A percentile compares a stretch with the other conserved stretches of the same genome.
phyloP scores from a whole-genome alignment of 1,140 invertebrate species.

The Octopus sinensis region DNA sequence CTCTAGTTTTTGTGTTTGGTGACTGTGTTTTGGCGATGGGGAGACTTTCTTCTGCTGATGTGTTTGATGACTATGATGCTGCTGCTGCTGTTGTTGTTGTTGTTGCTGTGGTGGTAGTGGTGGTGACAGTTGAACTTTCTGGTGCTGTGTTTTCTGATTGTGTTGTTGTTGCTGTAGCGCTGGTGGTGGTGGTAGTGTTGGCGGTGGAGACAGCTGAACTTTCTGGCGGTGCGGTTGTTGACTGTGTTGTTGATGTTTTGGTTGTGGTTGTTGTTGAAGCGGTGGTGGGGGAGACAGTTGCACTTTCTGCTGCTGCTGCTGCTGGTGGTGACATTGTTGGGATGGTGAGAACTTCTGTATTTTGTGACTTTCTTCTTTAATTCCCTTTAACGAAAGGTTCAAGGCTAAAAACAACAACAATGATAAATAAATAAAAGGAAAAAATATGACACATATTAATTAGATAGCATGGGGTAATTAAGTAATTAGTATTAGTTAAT shows the following conservation, averaged over 20 bases:
- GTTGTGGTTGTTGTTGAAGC: not conserved
- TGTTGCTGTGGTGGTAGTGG: not conserved
- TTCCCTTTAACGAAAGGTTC: not conserved
- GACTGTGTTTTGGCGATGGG: not conserved
- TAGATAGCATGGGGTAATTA: too few relatives aligned
- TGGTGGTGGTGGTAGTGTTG: not conserved
- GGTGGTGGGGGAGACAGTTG: not conserved
- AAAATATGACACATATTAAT: not conserved
- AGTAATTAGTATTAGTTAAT: too few relatives aligned
- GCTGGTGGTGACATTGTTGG: not conserved
- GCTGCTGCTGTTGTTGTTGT: not conserved
- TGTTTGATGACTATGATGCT: conserved; percentile 9
- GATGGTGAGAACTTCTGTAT: not conserved
- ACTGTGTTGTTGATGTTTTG: not conserved
- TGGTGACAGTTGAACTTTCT: not conserved
- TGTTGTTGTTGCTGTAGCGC: conserved; percentile 3
- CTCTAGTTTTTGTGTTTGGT: not conserved
- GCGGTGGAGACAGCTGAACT: not conserved
- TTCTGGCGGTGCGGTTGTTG: not conserved
- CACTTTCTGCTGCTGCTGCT: not conserved
- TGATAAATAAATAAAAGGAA: not conserved
- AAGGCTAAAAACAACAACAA: not conserved
- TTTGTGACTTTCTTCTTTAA: not conserved
- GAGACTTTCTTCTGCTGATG: not conserved
- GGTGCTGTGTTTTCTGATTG: too few relatives aligned